A percentile compares a stretch with the other conserved stretches of the same genome.
Conservation (phyloP, 2,113 vertebrate genomes). For the Phalacrocorax brasilianus region DNA sequence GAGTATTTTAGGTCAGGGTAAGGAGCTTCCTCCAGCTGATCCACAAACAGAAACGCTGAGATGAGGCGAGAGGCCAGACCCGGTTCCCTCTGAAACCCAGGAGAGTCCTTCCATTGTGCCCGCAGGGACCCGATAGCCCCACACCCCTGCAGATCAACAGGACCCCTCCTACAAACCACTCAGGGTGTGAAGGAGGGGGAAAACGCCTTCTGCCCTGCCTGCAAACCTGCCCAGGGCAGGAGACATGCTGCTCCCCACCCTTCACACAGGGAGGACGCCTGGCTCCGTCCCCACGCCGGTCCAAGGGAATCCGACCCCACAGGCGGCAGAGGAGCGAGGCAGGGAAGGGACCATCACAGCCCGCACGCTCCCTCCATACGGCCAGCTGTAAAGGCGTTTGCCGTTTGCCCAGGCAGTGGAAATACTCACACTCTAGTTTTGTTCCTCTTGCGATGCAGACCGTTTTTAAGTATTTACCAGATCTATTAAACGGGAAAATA, state of each 20-base stretch:
- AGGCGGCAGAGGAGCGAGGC: neutral
- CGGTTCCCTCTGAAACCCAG: neutral
- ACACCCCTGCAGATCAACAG: rapidly evolving
- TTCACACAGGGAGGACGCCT: too few relatives aligned
- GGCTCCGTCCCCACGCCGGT: neutral
- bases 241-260: neutral
- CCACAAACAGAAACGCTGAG: neutral
- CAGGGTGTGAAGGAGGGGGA: neutral
- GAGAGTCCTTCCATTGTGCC: neutral
- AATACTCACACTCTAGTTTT: neutral
- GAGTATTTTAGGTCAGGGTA: neutral
- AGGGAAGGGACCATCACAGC: neutral
- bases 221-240: neutral
- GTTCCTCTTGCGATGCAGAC: neutral
- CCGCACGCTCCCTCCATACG: neutral
- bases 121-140: neutral
- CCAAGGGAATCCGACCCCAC: neutral
- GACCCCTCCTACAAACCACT: neutral
- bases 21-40: neutral
- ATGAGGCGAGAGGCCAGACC: neutral
- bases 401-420: neutral
- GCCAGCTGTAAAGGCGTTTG: neutral
- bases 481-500: neutral
- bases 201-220: neutral
- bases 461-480: neutral